Conservation (phyloP, 2,113 vertebrate genomes). For the Micronisus gabar region DNA sequence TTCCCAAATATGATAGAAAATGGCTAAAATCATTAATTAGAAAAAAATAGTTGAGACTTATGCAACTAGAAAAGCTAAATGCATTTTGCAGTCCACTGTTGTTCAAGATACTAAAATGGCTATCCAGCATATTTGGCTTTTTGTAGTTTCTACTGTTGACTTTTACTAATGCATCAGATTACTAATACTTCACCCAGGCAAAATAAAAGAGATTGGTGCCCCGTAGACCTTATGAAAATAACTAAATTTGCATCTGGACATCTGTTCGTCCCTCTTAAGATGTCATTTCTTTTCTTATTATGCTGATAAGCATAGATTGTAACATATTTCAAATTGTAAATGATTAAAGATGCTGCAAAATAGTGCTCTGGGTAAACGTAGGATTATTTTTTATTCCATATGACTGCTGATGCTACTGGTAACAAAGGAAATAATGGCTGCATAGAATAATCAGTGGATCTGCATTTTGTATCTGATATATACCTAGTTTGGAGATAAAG, state of each 20-base stretch:
- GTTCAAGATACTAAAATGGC: not conserved
- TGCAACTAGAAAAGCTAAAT: not conserved
- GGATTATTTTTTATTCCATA: not conserved
- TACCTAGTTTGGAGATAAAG: fast-evolving
- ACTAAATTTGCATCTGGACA: not conserved
- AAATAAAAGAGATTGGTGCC: not conserved
- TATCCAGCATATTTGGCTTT: not conserved
- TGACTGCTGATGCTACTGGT: not conserved
- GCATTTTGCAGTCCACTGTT: not conserved
- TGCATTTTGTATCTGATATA: not conserved
- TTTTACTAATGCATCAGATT: not conserved
- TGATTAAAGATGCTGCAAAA: not conserved
- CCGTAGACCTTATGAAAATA: not conserved
- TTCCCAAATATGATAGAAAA: not conserved
- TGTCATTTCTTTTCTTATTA: not conserved
- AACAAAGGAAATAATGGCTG: not conserved
- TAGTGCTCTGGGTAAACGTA: not conserved
- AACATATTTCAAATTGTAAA: not conserved
- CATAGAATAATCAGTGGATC: not conserved
- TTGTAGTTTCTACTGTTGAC: not conserved
- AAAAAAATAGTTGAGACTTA: not conserved
- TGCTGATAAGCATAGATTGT: not conserved
- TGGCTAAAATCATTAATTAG: not conserved
- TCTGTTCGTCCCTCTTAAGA: not conserved
- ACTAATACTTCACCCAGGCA: not conserved